Evolutionary conservation across 2,113 vertebrate species (phyloP).

Genomic region (Neoarius graeffei): DNA sequence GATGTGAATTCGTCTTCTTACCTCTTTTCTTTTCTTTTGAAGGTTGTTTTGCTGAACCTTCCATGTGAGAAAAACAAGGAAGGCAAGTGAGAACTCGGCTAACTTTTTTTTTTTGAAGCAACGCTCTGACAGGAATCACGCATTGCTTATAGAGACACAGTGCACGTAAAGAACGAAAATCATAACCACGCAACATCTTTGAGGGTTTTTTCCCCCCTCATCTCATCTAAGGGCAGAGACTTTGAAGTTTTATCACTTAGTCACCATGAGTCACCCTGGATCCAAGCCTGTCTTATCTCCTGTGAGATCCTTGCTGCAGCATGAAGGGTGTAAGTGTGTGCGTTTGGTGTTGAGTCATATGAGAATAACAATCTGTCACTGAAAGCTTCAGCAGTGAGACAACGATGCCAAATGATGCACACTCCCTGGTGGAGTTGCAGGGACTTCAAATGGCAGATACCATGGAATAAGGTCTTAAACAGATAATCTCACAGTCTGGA

Average conservation of each 20-base stretch:
- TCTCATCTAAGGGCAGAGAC: not conserved
- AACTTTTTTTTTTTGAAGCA: too few species aligned
- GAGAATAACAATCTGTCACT: not conserved
- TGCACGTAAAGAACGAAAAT: too few species aligned
- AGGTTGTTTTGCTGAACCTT: too few species aligned
- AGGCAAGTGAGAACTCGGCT: too few species aligned
- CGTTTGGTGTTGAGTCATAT: constrained; percentile 6
- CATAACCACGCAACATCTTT: too few species aligned
- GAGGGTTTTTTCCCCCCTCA: too few species aligned
- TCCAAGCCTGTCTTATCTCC: constrained; percentile 12
- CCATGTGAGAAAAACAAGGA: too few species aligned
- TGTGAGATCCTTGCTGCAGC: not conserved
- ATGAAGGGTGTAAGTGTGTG: not conserved
- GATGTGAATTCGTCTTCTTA: too few species aligned
- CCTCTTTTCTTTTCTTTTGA: too few species aligned
- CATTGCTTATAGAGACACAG: too few species aligned
- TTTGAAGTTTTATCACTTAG: constrained; percentile 14
- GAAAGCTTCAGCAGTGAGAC: not conserved
- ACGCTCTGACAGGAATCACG: too few species aligned
- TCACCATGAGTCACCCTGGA: constrained; percentile 1
- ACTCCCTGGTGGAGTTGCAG: not conserved
- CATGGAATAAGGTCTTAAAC: not conserved
- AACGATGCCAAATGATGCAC: not conserved
- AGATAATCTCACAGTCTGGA: not conserved
- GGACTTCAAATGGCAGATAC: not conserved